Evolutionary conservation across 1,140 invertebrate genomes (phyloP), one percentile per base, ranked within the genome.

Genomic region (Chymomyza costata): DNA sequence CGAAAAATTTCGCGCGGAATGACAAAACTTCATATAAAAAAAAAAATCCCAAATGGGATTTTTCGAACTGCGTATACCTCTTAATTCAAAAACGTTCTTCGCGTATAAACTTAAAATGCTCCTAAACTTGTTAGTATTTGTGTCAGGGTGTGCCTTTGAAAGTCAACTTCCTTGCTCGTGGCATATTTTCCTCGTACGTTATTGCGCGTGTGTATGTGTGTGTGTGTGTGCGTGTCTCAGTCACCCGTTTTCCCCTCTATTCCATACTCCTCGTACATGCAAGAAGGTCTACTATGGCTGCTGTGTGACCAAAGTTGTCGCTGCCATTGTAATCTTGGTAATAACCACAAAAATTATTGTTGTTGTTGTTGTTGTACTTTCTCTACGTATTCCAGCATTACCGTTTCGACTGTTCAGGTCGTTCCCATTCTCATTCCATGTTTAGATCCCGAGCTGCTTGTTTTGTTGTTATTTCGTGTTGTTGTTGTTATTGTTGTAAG

Each of bases 301-400:
- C n/a, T 44, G 38, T 17, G 17, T 31, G 25, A 14, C 16, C 40
- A 65, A 70, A 65, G 65, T 59, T 76, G 66, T 56, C 39, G 38
- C 45, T 65, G 57, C 48, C 71, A 56, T 76, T 78, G 71, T 78
- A 78, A 78, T 78, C 71, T 78, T 78, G 62, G 71, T 78, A 78
- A 78, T 78, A 78, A 78, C 71, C 71, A 78, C 70, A 73, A 74
- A 74, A 74, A 74, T 78, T 78, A 78, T 80, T 78, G 73, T 67
- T 71, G 63, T 80, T 80, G 54, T 56, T 62, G 67, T 53, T 49
- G 43, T 48, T 55, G 55, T 8, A 3, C 3, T 25, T 25, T 3
- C 21, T 8, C 6, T 34, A 10, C 10, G 25, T 28, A 6, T 28
- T 10, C 10, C 25, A 10, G 11, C 13, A 13, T 10, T n/a, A 10